phyloP scores from a whole-genome alignment of 2,888 invertebrate genomes.

The Lepidochrysops patricia region DNA sequence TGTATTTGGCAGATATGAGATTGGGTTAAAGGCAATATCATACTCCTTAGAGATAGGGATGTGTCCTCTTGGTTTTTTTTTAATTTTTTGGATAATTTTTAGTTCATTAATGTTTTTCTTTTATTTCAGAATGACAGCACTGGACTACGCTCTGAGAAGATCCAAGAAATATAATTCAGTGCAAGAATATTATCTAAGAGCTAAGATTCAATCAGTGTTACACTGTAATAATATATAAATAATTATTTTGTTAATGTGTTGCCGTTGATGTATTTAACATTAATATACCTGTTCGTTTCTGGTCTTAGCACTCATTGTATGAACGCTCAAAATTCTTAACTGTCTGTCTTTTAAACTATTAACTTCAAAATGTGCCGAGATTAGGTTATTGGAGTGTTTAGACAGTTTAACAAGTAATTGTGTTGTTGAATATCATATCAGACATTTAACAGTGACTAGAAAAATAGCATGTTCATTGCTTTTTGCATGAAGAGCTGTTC shows the following conservation, averaged over 20 bases:
- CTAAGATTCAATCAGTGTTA: constrained; percentile 39
- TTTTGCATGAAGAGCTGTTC: constrained; percentile 34
- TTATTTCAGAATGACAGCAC: constrained; percentile 62
- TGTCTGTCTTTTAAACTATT: constrained; percentile 9
- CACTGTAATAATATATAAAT: constrained; percentile 40
- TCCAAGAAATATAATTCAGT: constrained; percentile 46
- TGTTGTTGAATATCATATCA: constrained; percentile 42
- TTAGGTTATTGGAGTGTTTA: constrained; percentile 62
- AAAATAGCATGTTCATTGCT: constrained; percentile 36
- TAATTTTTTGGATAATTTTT: too few relatives aligned
- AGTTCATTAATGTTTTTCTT: constrained; percentile 21
- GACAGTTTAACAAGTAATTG: constrained; percentile 47
- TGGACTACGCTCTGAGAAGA: constrained; percentile 50
- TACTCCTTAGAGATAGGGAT: too few relatives aligned
- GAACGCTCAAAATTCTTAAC: constrained; percentile 12
- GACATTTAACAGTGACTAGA: constrained; percentile 50
- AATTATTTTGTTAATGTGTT: constrained; percentile 40
- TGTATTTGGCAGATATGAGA: too few relatives aligned
- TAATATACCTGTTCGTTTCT: constrained; percentile 36
- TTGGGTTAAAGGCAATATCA: too few relatives aligned
- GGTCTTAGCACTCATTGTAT: constrained; percentile 45
- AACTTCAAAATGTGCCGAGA: constrained; percentile 42
- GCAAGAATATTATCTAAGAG: constrained; percentile 41
- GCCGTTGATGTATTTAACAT: constrained; percentile 31
- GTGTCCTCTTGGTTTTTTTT: too few relatives aligned